phyloP scores from a whole-genome alignment of 2,888 invertebrate genomes.

The Lithodes maja region DNA sequence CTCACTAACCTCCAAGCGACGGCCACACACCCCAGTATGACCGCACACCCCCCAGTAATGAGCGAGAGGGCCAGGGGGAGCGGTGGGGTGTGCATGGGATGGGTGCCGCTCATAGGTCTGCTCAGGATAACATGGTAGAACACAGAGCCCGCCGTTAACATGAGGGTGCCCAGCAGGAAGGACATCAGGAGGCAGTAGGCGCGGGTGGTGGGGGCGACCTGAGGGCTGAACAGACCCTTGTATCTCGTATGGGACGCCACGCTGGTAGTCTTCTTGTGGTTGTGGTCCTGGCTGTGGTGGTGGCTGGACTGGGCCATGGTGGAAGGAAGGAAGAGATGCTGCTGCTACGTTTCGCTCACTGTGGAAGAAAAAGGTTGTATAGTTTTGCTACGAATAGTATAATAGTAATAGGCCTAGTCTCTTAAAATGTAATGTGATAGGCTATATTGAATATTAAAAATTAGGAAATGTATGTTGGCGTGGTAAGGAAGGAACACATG shows the following conservation, averaged over 20 bases:
- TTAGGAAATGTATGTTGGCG: too few relatives aligned
- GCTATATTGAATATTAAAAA: too few relatives aligned
- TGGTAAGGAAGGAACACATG: too few relatives aligned
- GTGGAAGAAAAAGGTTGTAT: too few relatives aligned
- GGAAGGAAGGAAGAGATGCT: neutral
- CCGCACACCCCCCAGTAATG: constrained; percentile 30
- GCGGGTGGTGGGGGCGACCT: constrained; percentile 53
- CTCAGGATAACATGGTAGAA: constrained; percentile 65
- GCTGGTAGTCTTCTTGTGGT: neutral
- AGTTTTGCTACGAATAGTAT: too few relatives aligned
- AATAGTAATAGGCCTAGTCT: too few relatives aligned
- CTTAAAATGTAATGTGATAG: too few relatives aligned
- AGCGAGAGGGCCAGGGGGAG: constrained; percentile 53
- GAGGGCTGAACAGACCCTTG: constrained; percentile 55
- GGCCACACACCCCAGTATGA: constrained; percentile 31
- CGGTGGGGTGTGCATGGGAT: constrained; percentile 64
- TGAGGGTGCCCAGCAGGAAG: constrained; percentile 56
- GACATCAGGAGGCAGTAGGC: constrained; percentile 61
- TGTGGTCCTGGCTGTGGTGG: neutral
- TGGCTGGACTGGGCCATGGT: neutral
- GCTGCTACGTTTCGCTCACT: too few relatives aligned
- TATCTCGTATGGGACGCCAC: constrained; percentile 33
- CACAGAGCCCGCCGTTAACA: constrained; percentile 59
- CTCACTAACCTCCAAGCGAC: constrained; percentile 54
- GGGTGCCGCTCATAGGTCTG: constrained; percentile 59